phyloP scores from a whole-genome alignment of 2,888 invertebrate species.

The Leptinotarsa peninsularis region DNA sequence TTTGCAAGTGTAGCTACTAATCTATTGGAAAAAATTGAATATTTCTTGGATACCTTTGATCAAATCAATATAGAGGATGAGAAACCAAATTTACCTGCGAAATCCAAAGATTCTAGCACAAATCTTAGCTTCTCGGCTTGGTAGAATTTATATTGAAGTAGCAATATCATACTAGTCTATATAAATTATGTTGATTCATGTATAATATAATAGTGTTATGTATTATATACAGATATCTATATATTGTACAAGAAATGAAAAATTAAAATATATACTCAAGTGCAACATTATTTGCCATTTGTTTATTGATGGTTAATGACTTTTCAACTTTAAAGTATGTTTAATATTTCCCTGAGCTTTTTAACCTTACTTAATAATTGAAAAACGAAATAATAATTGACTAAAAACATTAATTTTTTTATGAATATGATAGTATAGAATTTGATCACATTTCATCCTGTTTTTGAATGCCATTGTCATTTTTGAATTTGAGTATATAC shows the following conservation, averaged over 20 bases:
- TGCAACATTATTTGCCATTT: background rate
- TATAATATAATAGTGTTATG: conserved; percentile 36
- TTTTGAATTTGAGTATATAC: too few relatives aligned
- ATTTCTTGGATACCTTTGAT: conserved; percentile 64
- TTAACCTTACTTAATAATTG: too few relatives aligned
- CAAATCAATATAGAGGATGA: conserved; percentile 56
- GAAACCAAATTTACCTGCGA: conserved; percentile 37
- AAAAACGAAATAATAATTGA: too few relatives aligned
- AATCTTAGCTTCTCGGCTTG: conserved; percentile 64
- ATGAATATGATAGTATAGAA: too few relatives aligned
- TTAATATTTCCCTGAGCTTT: too few relatives aligned
- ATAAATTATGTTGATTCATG: conserved; percentile 19
- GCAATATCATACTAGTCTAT: conserved; percentile 10
- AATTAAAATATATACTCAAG: background rate
- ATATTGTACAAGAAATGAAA: conserved; percentile 12
- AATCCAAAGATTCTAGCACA: conserved; percentile 59
- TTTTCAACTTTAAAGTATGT: too few relatives aligned
- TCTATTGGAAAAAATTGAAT: conserved; percentile 74
- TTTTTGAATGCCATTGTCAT: too few relatives aligned
- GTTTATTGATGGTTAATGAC: background rate
- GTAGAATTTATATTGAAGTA: conserved; percentile 50
- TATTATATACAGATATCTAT: conserved; percentile 37
- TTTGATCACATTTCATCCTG: background rate
- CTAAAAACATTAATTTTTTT: too few relatives aligned
- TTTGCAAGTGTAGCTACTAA: conserved; percentile 81